These are phyloP conservation scores for Conomelus anceps DNA, from an alignment of 2,888 invertebrate species.

Conservation along the genomic window DNA sequence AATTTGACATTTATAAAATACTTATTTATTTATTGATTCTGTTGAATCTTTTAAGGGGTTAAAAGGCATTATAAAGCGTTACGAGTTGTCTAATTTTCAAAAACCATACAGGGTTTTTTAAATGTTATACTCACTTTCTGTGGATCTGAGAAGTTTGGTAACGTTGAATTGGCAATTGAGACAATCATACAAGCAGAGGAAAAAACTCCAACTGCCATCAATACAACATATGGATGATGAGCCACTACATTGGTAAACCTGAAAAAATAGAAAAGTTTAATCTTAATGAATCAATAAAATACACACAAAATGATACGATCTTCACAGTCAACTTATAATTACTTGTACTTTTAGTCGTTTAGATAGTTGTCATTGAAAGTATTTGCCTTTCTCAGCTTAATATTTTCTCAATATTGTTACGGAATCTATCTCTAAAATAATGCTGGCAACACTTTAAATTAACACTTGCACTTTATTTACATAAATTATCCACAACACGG, in stretches of 20 bases:
- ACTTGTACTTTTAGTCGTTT: neutral
- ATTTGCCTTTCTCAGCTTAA: neutral
- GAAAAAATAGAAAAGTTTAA: constrained; percentile 22
- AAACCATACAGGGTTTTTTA: neutral
- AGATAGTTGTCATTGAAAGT: neutral
- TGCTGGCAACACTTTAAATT: too few relatives aligned
- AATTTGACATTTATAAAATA: too few relatives aligned
- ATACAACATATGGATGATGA: constrained; percentile 59
- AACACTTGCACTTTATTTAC: too few relatives aligned
- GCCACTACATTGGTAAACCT: constrained; percentile 61
- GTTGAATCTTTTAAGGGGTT: too few relatives aligned
- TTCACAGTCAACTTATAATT: neutral
- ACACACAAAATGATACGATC: neutral
- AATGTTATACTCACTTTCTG: constrained; percentile 54
- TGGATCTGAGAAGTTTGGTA: constrained; percentile 82
- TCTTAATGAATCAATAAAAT: neutral
- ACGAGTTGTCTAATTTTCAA: neutral
- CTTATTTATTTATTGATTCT: too few relatives aligned
- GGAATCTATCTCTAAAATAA: too few relatives aligned
- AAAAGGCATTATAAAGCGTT: too few relatives aligned
- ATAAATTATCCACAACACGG: too few relatives aligned
- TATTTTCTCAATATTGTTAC: too few relatives aligned
- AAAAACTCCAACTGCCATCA: constrained; percentile 54
- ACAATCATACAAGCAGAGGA: constrained; percentile 60
- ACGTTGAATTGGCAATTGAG: constrained; percentile 53